Evolutionary conservation across 2,797 vertebrate species (phyloP).

Genomic region (Peromyscus melanophrys): DNA sequence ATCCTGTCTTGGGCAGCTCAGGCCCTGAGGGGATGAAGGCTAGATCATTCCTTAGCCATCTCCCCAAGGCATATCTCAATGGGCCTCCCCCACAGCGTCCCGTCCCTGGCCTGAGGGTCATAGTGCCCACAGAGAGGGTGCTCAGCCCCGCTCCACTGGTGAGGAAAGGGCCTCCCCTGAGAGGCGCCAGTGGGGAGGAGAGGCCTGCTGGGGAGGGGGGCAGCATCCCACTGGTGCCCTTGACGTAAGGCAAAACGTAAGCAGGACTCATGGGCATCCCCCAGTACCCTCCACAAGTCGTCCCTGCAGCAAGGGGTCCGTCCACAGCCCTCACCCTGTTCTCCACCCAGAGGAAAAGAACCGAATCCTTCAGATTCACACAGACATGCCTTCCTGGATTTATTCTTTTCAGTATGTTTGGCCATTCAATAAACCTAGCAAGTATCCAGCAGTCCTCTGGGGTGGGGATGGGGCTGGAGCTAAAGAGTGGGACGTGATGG

Average conservation of each 20-base stretch:
- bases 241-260: neutral
- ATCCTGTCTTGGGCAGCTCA: neutral
- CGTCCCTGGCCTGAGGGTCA: neutral
- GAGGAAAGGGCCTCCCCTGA: slow-evolving; percentile 61
- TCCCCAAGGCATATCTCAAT: neutral
- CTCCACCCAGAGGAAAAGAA: neutral
- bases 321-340: neutral
- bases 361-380: neutral
- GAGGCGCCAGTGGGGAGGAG: slow-evolving; percentile 11
- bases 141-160: slow-evolving; percentile 65
- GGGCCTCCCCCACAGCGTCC: neutral
- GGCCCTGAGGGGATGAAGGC: neutral
- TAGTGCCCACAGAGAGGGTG: neutral
- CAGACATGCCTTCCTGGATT: neutral
- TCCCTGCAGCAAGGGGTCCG: neutral
- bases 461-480: neutral
- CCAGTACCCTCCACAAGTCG: rapidly evolving
- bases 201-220: neutral
- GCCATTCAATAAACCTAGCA: neutral
- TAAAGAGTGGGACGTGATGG: neutral
- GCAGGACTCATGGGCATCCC: neutral
- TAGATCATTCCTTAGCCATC: neutral
- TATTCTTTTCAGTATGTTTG: neutral
- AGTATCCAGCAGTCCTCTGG: neutral
- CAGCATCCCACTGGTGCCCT: neutral